Percentiles rank a stretch among this genome's conserved stretches.
Conservation (phyloP, 2,888 invertebrate genomes). For the Nysson spinosus region DNA sequence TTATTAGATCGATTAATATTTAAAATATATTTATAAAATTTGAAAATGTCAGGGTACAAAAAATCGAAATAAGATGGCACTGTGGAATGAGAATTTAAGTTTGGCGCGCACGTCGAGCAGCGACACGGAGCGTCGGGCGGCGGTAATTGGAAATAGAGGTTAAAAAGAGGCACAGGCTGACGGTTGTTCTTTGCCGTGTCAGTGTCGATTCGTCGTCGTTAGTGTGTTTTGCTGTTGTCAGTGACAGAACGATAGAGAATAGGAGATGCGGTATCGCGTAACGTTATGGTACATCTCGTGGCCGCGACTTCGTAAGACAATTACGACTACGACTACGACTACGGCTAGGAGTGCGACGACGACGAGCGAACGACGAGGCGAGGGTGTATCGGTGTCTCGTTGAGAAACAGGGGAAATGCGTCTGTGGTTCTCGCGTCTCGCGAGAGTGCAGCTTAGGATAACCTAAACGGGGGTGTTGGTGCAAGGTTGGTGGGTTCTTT, state of each 20-base stretch:
- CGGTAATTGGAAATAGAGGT: neutral
- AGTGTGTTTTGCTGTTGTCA: conserved; percentile 28
- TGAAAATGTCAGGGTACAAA: too few relatives aligned
- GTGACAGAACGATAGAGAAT: conserved; percentile 33
- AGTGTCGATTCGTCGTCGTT: conserved; percentile 46
- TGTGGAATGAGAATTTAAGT: neutral
- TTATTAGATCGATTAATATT: too few relatives aligned
- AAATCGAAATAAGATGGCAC: too few relatives aligned
- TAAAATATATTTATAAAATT: too few relatives aligned
- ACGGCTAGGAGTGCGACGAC: too few relatives aligned
- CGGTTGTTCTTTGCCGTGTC: conserved; percentile 52
- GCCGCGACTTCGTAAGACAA: conserved; percentile 54
- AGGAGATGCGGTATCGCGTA: conserved; percentile 69
- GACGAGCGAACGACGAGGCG: too few relatives aligned
- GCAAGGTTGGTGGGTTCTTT: conserved; percentile 53
- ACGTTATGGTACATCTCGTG: conserved; percentile 62
- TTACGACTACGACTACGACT: too few relatives aligned
- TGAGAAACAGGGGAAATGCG: conserved; percentile 41
- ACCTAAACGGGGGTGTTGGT: conserved; percentile 34
- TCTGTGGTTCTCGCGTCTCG: conserved; percentile 24
- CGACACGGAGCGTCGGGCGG: conserved; percentile 4
- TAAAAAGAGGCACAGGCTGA: conserved; percentile 25
- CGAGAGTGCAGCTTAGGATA: conserved; percentile 43
- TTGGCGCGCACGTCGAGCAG: conserved; percentile 18
- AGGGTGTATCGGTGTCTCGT: conserved; percentile 30